A percentile compares a stretch with the other conserved stretches of the same genome.
phyloP scores from a whole-genome alignment of 2,797 vertebrate species.

The Rhadinocentrus ornatus region DNA sequence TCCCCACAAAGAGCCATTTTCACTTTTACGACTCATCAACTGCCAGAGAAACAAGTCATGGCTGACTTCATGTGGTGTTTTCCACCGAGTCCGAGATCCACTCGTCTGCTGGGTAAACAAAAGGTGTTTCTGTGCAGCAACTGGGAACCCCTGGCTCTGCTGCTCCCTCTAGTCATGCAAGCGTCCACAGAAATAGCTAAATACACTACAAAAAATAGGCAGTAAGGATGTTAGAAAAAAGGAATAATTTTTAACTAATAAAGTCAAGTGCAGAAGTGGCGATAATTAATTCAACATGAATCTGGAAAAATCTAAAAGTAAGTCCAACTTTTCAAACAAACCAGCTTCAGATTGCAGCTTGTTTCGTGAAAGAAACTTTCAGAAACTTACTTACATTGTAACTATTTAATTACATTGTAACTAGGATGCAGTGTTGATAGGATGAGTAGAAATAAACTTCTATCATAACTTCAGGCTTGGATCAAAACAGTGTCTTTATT shows the following conservation, averaged over 20 bases:
- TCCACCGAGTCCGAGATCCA: conserved; percentile 62
- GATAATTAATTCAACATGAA: conserved; percentile 21
- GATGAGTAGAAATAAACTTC: not conserved
- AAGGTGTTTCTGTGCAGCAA: conserved; percentile 54
- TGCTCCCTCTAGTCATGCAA: conserved; percentile 7
- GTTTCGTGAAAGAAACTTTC: not conserved
- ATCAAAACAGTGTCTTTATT: not conserved
- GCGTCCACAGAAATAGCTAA: conserved; percentile 36
- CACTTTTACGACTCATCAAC: conserved; percentile 42
- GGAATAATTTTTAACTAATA: conserved; percentile 7
- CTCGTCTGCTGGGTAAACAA: conserved; percentile 70
- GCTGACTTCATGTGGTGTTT: conserved; percentile 56
- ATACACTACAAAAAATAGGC: conserved; percentile 36
- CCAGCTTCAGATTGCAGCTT: not conserved
- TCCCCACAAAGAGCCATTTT: conserved; percentile 25
- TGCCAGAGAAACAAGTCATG: conserved; percentile 54
- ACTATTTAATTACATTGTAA: too few species aligned
- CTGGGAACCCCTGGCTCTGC: conserved; percentile 17
- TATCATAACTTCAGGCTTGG: not conserved
- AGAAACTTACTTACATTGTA: too few species aligned
- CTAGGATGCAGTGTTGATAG: too few species aligned
- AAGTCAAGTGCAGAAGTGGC: conserved; percentile 9
- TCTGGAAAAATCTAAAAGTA: not conserved
- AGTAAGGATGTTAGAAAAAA: conserved; percentile 3
- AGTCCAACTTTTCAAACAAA: not conserved